Evolutionary conservation across 2,113 vertebrate genomes (phyloP), one percentile per base, ranked within the genome.

Genomic region (Myanophis thanlyinensis): DNA sequence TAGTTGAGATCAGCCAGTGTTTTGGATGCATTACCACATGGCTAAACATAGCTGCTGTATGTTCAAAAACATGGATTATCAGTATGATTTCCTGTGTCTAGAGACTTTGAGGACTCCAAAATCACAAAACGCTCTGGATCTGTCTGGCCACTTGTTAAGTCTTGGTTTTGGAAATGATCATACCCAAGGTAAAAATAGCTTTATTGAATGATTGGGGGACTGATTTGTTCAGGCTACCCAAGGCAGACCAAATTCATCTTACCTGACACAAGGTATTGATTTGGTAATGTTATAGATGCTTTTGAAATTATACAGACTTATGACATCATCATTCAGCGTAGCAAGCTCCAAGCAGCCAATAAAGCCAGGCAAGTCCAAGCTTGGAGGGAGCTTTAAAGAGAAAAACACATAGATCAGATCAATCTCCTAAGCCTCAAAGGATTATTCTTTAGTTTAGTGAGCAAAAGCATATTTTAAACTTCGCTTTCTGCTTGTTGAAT

Each of bases 271-370:
- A 54, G 99, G 99, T 91, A 97, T 92, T 27, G 98, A 97, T 85
- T 96, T 93, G 35, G 94, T 91, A 18, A 98, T 97, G 94, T 99
- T 97, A 89, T 99, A 97, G 93, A 98, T 97, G 46, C 97, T 95
- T 96, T 98, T 99, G 96, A 99, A 99, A 95, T 99, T 98, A 97
- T 99, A 99, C 3, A 99, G 97, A 93, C 99, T 99, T 97, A 99
- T 98, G 49, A 99, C 98, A 1, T 99, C 98, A 7, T 98, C 98
- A 96, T 99, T 99, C 85, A 99, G 95, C 1, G 98, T 98, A 13
- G 98, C 98, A 95, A 99, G 92, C 93, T 99, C 99, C 84, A 99
- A 97, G 95, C 99, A 99, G 89, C 99, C 99, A 53, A 98, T 96
- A 87, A 99, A 99, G 48, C 98, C 98, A 88, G 99, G 98, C 0